Base-by-base conservation (phyloP, 2,888 invertebrate species). In the Cheilosia soror region DNA sequence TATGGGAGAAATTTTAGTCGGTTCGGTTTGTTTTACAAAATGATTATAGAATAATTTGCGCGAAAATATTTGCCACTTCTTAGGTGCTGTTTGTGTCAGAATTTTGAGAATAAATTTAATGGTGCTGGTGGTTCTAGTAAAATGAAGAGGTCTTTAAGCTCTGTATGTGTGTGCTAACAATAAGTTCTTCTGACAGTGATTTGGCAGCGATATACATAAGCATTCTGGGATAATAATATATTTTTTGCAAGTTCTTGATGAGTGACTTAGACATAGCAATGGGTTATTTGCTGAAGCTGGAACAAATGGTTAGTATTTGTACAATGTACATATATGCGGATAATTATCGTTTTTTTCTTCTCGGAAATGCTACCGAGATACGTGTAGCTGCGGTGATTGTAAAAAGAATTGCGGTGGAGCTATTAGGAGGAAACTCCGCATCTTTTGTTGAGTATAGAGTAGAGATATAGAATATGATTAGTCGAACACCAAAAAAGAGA, bases 211-310 rank as follows among this genome's bases (percentile, higher is more conserved):
- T 80, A 78, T 75, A 11, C 13, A 1, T 15, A 65, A 71, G 37
- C 42, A 66, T 76, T 81, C 55, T 42, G 55, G 55, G 79, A 69
- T 83, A 79, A 68, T 83, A 62, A 73, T 51, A 76, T 40, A 81
- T 57, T 77, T 25, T 62, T 62, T 71, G 65, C 65, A 65, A 66
- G 55, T 42, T 76, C 81, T 85, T 81, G 62, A 85, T 85, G 85
- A 81, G 62, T 77, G 85, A 85, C 72, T 72, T 77, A 65, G 87
- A 87, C 62, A 76, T 78, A 51, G 84, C 82, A 44, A 88, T 88
- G 88, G 87, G 83, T 80, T 91, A 91, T 88, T 87, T 91, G 88
- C 87, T 89, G 42, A 91, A 90, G 89, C 84, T 91, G 87, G 91
- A 91, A 89, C 90, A 90, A 89, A 89, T 91, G 91, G 90, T 90